Base-by-base conservation (phyloP, 2,888 invertebrate species). In the Auanema freiburgensis region DNA sequence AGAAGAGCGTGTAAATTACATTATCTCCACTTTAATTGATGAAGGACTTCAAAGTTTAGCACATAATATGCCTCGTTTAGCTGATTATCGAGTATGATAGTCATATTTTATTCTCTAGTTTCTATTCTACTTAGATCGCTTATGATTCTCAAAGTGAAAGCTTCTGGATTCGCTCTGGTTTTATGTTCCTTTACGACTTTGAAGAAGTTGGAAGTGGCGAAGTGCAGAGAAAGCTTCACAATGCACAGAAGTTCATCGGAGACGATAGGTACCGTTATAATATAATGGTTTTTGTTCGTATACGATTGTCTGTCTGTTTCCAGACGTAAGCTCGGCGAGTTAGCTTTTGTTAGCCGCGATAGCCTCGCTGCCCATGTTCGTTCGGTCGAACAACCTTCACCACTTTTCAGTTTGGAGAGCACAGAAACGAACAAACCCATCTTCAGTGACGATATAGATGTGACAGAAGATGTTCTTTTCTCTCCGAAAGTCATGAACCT, bases 101-200 rank as follows among this genome's bases (percentile, higher is more conserved):
- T 51, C 11, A 33, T 57, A 23, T 18, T 21, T 2, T 43, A 50
- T 4, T 16, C 10, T 14, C 1, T 1, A 16, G 14, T 8, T 53
- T 10, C 0, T 58, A 24, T 11, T 41, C 4, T 44, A 8, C 54
- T 46, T 44, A 72, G 71, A 46, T 71, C 6, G 67, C 74, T 1
- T 74, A 77, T 54, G 67, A 71, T 42, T 70, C 72, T 25, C 69
- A 67, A 58, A 77, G 71, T 44, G 82, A 82, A 62, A 74, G 79
- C 18, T 82, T 82, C 63, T 82, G 82, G 82, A 63, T 82, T 5
- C 69, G 80, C n/a, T 70, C 76, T 25, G 82, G 82, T 2, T 82
- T 82, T 66, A 63, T 61, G 64, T 72, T 77, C 56, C 64, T 82
- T 50, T 82, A 82, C 62, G 74, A 79, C 18, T 62, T 66, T 8